Base-by-base conservation (phyloP, 2,113 vertebrate species). In the Archilochus colubris region DNA sequence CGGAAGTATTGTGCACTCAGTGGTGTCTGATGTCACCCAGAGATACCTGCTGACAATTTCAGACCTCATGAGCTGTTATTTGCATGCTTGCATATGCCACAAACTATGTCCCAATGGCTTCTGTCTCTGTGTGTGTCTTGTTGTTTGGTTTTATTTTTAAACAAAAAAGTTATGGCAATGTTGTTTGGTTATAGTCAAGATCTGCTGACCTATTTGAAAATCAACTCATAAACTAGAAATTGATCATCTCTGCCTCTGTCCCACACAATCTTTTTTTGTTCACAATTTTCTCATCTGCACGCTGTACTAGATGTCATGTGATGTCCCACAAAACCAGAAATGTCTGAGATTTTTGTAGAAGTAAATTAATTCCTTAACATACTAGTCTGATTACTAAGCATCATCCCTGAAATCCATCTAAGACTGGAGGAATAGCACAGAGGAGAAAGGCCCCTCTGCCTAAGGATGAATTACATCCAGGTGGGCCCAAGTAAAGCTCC, bases 1-100 rank as follows among this genome's bases (percentile, higher is more conserved):
- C 94, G 95, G 96, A 97, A 97, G 95, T 94, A 88, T 94, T 88
- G 88, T 91, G 73, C 82, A 86, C 96, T 88, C 88, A 78, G 0
- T 54, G 28, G 79, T 95, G 57, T 96, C 85, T 93, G 73, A 54
- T 96, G 46, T 94, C 96, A 91, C 70, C 64, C 64, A 74, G 88
- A 89, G 91, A 90, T 93, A 95, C 89, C 90, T 95, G 76, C 80
- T 83, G 68, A 58, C 88, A 91, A 64, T 86, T 94, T 91, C 94
- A 95, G 82, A 67, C 44, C 31, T 88, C 72, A 61, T 48, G 76
- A 94, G 82, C 82, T 95, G 91, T 85, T 95, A 77, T 89, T 94
- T 95, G 68, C 25, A n/a, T 50, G 82, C 84, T 95, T 96, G 87
- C 89, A 50, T 94, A 91, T 72, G 88, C 68, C 79, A 94, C 75